A percentile compares a stretch with the other conserved stretches of the same genome.
These are phyloP conservation scores for Eubucco bourcierii DNA, from an alignment of 2,113 vertebrate species.

Conservation along the genomic window DNA sequence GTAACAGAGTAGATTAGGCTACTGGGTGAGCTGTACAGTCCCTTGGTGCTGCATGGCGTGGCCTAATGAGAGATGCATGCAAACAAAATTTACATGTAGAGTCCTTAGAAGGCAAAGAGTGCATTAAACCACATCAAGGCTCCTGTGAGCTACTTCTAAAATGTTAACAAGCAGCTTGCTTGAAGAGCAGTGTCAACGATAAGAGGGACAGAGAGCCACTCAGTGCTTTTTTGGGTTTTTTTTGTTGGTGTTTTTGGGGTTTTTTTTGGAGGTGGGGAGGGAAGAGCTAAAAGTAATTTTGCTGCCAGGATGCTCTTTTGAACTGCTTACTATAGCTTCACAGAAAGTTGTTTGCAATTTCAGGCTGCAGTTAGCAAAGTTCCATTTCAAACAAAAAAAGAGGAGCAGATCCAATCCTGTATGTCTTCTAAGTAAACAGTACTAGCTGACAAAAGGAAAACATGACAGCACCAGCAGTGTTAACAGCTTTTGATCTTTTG, in stretches of 20 bases:
- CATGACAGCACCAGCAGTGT: not conserved
- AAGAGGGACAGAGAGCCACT: not conserved
- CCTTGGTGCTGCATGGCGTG: not conserved
- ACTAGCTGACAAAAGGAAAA: constrained; percentile 20
- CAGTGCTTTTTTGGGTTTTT: too few relatives aligned
- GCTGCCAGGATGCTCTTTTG: constrained; percentile 8
- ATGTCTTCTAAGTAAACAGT: not conserved
- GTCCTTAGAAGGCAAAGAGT: constrained; percentile 9
- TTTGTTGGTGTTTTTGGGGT: not conserved
- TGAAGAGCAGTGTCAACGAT: not conserved
- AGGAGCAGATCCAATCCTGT: not conserved
- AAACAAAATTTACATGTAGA: not conserved
- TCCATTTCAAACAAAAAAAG: not conserved
- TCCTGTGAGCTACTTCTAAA: not conserved
- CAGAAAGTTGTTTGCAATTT: not conserved
- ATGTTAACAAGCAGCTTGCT: not conserved
- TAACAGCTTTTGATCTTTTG: not conserved
- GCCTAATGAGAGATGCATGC: not conserved
- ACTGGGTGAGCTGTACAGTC: not conserved
- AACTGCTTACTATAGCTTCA: not conserved
- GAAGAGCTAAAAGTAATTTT: constrained; percentile 21
- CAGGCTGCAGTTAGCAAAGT: not conserved
- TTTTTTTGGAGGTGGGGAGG: too few relatives aligned
- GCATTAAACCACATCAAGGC: constrained; percentile 18
- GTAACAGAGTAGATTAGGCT: not conserved